Evolutionary conservation across 1,140 invertebrate species (phyloP).

Genomic region (Dinoponera quadriceps): DNA sequence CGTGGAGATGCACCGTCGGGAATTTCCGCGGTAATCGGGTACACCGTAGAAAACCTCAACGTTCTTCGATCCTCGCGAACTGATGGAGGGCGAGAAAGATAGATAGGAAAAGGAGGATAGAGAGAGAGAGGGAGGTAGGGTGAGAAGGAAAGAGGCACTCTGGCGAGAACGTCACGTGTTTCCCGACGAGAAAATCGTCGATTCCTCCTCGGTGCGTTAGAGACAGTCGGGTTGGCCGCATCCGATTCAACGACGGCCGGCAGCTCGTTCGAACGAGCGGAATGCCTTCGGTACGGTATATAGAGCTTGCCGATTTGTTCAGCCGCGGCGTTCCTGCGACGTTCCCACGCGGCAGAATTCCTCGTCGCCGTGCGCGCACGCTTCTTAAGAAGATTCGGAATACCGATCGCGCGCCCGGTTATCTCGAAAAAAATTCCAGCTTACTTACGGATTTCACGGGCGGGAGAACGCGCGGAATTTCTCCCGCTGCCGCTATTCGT

Average conservation of each 20-base stretch:
- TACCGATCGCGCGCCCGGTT: constrained; percentile 13
- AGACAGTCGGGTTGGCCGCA: not conserved
- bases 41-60: not conserved
- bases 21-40: constrained; percentile 26
- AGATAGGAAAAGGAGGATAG: no score
- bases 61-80: not conserved
- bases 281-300: constrained; percentile 30
- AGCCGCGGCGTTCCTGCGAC: not conserved
- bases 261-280: constrained; percentile 18
- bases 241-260: not conserved
- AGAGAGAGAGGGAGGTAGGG: no score
- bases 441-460: constrained; percentile 30
- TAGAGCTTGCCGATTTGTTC: constrained; percentile 25
- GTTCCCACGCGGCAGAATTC: not conserved
- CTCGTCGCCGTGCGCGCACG: no score
- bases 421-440: constrained; percentile 21
- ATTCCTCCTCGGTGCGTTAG: not conserved
- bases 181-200: constrained; percentile 8
- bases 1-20: not conserved
- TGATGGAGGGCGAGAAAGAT: no score
- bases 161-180: not conserved
- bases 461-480: constrained; percentile 33
- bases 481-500: not conserved
- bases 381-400: constrained; percentile 9
- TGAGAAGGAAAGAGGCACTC: no score